Evolutionary conservation across 2,797 vertebrate genomes (phyloP).

Genomic region (Natrix natrix): DNA sequence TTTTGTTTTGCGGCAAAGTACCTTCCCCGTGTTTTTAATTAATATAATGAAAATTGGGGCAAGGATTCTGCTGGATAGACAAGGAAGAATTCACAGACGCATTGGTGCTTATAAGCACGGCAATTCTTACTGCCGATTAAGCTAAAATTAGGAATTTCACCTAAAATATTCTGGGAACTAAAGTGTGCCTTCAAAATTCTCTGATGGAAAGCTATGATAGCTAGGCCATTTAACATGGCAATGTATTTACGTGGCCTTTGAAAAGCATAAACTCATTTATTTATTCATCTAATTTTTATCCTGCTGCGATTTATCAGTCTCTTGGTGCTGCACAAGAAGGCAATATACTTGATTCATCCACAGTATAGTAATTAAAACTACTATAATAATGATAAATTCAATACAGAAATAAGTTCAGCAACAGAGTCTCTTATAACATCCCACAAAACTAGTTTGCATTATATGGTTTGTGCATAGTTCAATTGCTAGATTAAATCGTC

Average conservation of each 20-base stretch:
- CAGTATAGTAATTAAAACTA: background rate
- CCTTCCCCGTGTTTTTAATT: background rate
- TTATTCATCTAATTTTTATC: background rate
- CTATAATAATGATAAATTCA: conserved; percentile 15
- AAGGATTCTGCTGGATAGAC: background rate
- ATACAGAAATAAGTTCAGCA: background rate
- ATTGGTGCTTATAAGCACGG: background rate
- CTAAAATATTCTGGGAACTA: background rate
- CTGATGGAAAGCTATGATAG: background rate
- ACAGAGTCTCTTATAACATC: background rate
- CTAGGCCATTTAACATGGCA: background rate
- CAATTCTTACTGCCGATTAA: background rate
- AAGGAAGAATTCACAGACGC: background rate
- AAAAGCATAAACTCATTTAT: background rate
- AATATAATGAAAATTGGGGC: background rate
- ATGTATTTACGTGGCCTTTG: background rate
- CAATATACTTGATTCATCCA: background rate
- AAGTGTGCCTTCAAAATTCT: background rate
- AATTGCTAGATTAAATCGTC: background rate
- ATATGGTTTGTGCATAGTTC: background rate
- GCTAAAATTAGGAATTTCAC: background rate
- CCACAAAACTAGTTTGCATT: background rate
- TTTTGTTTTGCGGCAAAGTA: background rate
- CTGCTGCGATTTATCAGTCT: background rate
- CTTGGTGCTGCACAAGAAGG: background rate